Conservation (phyloP, 2,797 vertebrate species). For the Lepilemur ruficaudatus region DNA sequence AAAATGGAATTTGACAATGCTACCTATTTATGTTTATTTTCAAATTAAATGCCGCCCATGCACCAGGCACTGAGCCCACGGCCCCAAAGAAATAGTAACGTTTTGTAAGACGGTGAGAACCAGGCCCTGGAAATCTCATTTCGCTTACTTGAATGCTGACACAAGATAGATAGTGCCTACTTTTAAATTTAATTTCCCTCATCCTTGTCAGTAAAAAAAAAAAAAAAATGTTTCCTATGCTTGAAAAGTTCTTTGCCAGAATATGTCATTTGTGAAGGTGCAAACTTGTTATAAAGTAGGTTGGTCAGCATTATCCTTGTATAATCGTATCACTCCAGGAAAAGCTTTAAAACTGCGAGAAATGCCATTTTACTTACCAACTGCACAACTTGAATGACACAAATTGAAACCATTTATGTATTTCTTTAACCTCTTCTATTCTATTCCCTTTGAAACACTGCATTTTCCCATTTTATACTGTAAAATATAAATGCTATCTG, state of each 20-base stretch:
- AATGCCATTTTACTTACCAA: neutral
- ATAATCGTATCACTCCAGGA: neutral
- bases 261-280: neutral
- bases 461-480: neutral
- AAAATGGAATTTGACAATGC: neutral
- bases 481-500: neutral
- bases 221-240: neutral
- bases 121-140: neutral
- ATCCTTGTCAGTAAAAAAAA: neutral
- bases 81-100: neutral
- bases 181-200: neutral
- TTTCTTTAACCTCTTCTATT: neutral
- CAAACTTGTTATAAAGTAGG: neutral
- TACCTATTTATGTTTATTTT: neutral
- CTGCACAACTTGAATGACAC: neutral
- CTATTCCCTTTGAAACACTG: neutral
- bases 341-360: neutral
- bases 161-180: neutral
- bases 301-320: neutral
- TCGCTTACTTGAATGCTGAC: neutral
- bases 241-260: neutral
- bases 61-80: neutral
- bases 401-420: neutral
- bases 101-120: neutral
- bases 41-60: neutral